Percentiles rank a stretch among this genome's conserved stretches.
These are phyloP conservation scores for Diogma glabrata DNA, from an alignment of 2,888 invertebrate genomes.

Conservation along the genomic window DNA sequence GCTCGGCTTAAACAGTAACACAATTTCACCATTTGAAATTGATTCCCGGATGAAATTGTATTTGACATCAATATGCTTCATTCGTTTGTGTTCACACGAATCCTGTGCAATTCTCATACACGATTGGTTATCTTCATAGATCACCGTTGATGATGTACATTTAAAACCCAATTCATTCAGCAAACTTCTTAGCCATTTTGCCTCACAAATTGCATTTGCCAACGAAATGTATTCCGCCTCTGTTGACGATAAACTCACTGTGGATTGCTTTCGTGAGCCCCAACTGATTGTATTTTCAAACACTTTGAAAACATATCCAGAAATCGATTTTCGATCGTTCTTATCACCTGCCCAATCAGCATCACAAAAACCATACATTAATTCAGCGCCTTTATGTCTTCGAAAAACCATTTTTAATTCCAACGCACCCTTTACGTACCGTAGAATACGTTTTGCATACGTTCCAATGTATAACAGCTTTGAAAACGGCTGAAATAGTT, in stretches of 20 bases:
- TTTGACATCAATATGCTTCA: too few relatives aligned
- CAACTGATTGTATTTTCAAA: conserved; percentile 15
- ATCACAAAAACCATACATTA: background rate
- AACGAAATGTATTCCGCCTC: conserved; percentile 16
- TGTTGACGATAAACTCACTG: too few relatives aligned
- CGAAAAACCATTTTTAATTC: conserved; percentile 1
- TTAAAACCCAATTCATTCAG: background rate
- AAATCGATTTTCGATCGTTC: conserved; percentile 15
- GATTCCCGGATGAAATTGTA: too few relatives aligned
- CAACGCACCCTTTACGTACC: conserved; percentile 14
- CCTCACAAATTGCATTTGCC: conserved; percentile 13
- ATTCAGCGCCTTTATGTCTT: background rate
- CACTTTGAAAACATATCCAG: conserved; percentile 16
- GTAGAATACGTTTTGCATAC: conserved; percentile 13
- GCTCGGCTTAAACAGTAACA: too few relatives aligned
- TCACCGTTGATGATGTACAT: conserved; percentile 7
- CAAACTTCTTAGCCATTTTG: conserved; percentile 13
- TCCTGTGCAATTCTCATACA: conserved; percentile 14
- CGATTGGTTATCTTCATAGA: conserved; percentile 13
- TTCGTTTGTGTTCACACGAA: conserved; percentile 10
- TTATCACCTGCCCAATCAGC: conserved; percentile 7
- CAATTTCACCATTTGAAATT: too few relatives aligned
- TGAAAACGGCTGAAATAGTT: conserved; percentile 16
- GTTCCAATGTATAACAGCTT: conserved; percentile 11
- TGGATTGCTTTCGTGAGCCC: conserved; percentile 14